Evolutionary conservation across 2,797 vertebrate genomes (phyloP), one percentile per base, ranked within the genome.

Genomic region (Pelochelys cantorii): DNA sequence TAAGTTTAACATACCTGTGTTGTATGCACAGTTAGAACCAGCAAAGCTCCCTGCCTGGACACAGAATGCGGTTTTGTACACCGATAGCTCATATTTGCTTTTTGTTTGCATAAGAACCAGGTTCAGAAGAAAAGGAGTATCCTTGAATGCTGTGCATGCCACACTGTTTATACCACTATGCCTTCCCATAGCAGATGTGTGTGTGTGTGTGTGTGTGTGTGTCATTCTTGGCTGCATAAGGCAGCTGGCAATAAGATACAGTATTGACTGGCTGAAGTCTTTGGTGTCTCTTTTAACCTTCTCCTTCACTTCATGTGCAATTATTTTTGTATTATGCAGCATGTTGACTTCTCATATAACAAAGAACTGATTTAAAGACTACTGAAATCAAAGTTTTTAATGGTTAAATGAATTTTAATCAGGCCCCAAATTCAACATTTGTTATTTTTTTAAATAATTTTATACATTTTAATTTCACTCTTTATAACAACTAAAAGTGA

Each of bases 1-100:
- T 57, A 1, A 80, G 37, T 25, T 82, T 4, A 88, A 59, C 68
- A 4, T 96, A 97, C 95, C 96, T 97, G 54, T 95, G 93, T n/a
- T 81, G 22, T 2, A 48, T 48, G 42, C 42, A 8, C 60, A 71
- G 80, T 89, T 84, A 78, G 54, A 29, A 34, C 82, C 84, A 78
- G 83, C 31, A n/a, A n/a, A 94, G 68, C 68, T 85, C 87, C 42
- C 54, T 81, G 2, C 71, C 34, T 34, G 84, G 27, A 53, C 27
- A 65, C 17, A 18, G 15, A 18, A 3, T 37, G 60, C 25, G 62
- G 84, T 71, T 85, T 90, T 52, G 60, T 62, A 71, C 4, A 83
- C 2, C 9, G 89, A 57, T 83, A 89, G 13, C 48, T 88, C 65
- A 75, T 37, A 52, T 88, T 90, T 81, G 22, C 42, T 86, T 84